Evolutionary conservation across 2,113 vertebrate species (phyloP).

Genomic region (Limanda limanda): DNA sequence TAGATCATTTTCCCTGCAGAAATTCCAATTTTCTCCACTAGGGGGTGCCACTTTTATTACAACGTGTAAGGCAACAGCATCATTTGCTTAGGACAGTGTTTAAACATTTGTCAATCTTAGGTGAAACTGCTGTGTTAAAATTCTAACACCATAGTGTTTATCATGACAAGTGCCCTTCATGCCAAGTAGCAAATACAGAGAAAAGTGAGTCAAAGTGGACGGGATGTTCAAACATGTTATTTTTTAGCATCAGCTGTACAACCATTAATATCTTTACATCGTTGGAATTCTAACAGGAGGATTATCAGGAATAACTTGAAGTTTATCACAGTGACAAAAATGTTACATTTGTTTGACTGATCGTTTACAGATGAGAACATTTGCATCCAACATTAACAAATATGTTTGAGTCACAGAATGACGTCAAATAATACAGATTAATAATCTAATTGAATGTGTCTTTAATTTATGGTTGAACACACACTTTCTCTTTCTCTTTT

Average conservation of each 20-base stretch:
- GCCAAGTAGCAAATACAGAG: not conserved
- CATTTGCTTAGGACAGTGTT: constrained; percentile 16
- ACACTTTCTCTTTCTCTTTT: not conserved
- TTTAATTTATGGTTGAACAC: no score
- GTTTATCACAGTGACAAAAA: no score
- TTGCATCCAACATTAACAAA: no score
- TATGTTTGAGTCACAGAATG: no score
- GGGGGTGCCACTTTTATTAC: constrained; percentile 29
- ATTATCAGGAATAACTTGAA: no score
- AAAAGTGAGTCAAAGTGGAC: not conserved
- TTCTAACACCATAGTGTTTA: not conserved
- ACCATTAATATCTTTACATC: not conserved
- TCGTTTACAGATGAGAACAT: no score
- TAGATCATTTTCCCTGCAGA: not conserved
- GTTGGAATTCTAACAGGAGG: no score
- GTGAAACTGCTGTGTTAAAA: constrained; percentile 19
- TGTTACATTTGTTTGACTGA: no score
- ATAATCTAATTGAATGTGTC: no score
- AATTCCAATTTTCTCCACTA: constrained; percentile 38
- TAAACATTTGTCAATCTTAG: not conserved
- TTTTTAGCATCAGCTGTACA: not conserved
- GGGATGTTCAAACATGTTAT: no score
- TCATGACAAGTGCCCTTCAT: not conserved
- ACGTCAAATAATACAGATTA: no score
- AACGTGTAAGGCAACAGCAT: not conserved